Conservation (phyloP, 37 sponge, comb jelly and placozoan species). For the Beroe forskalii region DNA sequence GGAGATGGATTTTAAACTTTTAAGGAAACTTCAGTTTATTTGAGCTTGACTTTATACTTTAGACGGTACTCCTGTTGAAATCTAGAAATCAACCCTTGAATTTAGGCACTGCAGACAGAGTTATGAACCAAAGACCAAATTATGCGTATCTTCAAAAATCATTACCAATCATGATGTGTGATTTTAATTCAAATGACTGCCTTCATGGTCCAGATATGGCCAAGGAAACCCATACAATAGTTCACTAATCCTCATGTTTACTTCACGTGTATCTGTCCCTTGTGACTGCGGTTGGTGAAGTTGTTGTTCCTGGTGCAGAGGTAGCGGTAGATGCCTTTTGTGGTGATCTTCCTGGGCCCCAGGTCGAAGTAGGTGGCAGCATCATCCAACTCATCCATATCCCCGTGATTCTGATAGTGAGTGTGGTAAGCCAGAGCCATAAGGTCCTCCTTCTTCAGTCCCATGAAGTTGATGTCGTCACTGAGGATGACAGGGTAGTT, state of each 20-base stretch:
- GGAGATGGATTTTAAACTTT: too few species aligned
- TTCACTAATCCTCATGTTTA: neutral
- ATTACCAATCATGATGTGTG: too few species aligned
- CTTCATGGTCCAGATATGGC: too few species aligned
- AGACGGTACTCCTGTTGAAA: too few species aligned
- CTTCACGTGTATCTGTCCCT: slow-evolving; percentile 69
- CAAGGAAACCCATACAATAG: too few species aligned
- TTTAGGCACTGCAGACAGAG: too few species aligned
- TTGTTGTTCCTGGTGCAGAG: slow-evolving; percentile 98
- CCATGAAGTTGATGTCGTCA: slow-evolving; percentile 42
- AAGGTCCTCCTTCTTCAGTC: slow-evolving; percentile 62
- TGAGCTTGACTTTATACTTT: too few species aligned
- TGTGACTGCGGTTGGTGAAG: slow-evolving; percentile 98
- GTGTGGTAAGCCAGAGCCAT: slow-evolving; percentile 40
- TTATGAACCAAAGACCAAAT: too few species aligned
- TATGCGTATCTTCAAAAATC: too few species aligned
- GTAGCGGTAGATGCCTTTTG: slow-evolving; percentile 81
- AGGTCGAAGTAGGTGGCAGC: slow-evolving; percentile 97
- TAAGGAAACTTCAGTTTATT: too few species aligned
- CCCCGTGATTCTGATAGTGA: slow-evolving; percentile 79
- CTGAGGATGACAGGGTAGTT: slow-evolving; percentile 26
- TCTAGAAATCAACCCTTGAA: too few species aligned
- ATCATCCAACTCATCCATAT: slow-evolving; percentile 96
- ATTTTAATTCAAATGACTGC: too few species aligned
- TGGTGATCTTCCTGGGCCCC: slow-evolving; percentile 80